Evolutionary conservation across 1,140 invertebrate genomes (phyloP), one percentile per base, ranked within the genome.

Genomic region (Popillia japonica): DNA sequence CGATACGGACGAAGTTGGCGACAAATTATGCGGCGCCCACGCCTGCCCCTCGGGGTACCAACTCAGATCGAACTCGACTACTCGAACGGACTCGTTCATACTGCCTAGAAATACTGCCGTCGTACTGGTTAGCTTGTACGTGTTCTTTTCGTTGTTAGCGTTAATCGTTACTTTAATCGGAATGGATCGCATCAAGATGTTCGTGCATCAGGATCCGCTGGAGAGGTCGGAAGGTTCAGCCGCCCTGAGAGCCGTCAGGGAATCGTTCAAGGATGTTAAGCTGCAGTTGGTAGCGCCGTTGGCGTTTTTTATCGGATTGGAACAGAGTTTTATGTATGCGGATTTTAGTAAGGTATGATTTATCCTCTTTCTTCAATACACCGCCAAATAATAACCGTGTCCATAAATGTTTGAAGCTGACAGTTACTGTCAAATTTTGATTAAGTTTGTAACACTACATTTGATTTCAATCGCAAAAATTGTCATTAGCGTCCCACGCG

Each of bases 291-390:
- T 90, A 2, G 90, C 90, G 0, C 92, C 92, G 0, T 88, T 93
- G 79, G 91, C 91, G 0, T 85, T 93, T 10, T 94, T 93, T 81
- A 93, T 93, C 77, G 93, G 93, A 34, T 85, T 93, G 48, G 92
- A 93, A 84, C 92, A 93, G 84, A 92, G 92, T 79, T 93, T 94
- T 83, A 92, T 94, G 83, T 92, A 91, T 82, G 90, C 92, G 6
- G 92, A 92, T 81, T 93, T 93, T 84, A 90, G 91, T 78, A 92
- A 92, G 88, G 92, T 92, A 82, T 10, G 27, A n/a, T n/a, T n/a
- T n/a, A n/a, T n/a, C n/a, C n/a, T n/a, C n/a, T n/a, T n/a, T n/a
- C n/a, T n/a, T n/a, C n/a, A n/a, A n/a, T n/a, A n/a, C n/a, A n/a
- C n/a, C n/a, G n/a, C n/a, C n/a, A n/a, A n/a, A n/a, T n/a, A n/a